Percentiles rank a stretch among this genome's conserved stretches.
Conservation (phyloP, 2,113 vertebrate genomes). For the Morone saxatilis region DNA sequence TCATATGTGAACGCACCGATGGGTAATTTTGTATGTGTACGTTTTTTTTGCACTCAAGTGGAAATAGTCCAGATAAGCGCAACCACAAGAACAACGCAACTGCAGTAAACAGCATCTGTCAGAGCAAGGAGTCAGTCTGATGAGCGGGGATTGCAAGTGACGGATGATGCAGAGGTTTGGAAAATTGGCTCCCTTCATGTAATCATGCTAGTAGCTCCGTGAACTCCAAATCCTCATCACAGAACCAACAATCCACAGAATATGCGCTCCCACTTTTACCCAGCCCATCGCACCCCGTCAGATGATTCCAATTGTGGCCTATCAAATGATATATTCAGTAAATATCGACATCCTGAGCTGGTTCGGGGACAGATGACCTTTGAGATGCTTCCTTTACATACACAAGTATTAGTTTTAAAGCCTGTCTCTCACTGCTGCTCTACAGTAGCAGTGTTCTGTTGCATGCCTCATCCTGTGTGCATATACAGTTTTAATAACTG, state of each 20-base stretch:
- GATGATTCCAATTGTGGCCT: slow-evolving; percentile 46
- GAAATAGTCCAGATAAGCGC: slow-evolving; percentile 46
- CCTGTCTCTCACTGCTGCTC: slow-evolving; percentile 32
- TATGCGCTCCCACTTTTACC: neutral
- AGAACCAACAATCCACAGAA: slow-evolving; percentile 14
- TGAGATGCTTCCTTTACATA: slow-evolving; percentile 42
- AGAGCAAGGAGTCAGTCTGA: slow-evolving; percentile 38
- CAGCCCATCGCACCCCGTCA: slow-evolving; percentile 24
- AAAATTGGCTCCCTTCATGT: slow-evolving; percentile 58
- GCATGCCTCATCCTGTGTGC: slow-evolving; percentile 4
- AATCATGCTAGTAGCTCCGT: slow-evolving; percentile 48
- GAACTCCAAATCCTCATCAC: slow-evolving; percentile 44
- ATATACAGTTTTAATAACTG: slow-evolving; percentile 35
- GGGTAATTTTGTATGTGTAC: slow-evolving; percentile 7
- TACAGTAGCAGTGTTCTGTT: slow-evolving; percentile 31
- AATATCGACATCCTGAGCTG: slow-evolving; percentile 51
- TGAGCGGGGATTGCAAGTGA: slow-evolving; percentile 50
- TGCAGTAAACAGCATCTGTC: slow-evolving; percentile 63
- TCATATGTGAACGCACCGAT: slow-evolving; percentile 14
- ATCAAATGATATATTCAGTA: slow-evolving; percentile 42
- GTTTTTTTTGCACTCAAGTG: slow-evolving; percentile 22
- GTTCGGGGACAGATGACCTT: slow-evolving; percentile 55
- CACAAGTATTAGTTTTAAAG: slow-evolving; percentile 35
- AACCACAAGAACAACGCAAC: slow-evolving; percentile 26
- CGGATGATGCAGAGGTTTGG: slow-evolving; percentile 56